Base-by-base conservation (phyloP, 2,888 invertebrate genomes). In the Catotricha subobsoleta region DNA sequence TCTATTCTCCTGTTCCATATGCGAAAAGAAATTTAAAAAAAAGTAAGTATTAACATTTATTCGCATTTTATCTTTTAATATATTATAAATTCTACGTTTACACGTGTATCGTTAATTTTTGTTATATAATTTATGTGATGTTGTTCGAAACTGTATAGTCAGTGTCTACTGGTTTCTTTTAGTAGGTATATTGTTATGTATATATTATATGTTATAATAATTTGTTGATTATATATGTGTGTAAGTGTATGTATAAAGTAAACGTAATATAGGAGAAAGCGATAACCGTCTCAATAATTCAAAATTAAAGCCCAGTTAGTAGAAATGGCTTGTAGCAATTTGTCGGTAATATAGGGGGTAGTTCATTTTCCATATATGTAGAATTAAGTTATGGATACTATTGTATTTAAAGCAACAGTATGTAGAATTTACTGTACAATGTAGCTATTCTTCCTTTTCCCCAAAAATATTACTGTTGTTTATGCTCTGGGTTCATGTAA, bases 31-130 rank as follows among this genome's bases (percentile, higher is more conserved):
- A 18, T 42, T 42, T 34, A 16, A 39, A 10, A 39, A 25, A 18
- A 42, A 34, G 42, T 42, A 27, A 42, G 42, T 38, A 8, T 21
- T n/a, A n/a, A n/a, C n/a, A n/a, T n/a, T n/a, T n/a, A n/a, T n/a
- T n/a, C n/a, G n/a, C n/a, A n/a, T n/a, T n/a, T n/a, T n/a, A n/a
- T n/a, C n/a, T n/a, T n/a, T n/a, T n/a, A n/a, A n/a, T n/a, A n/a
- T n/a, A n/a, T n/a, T n/a, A n/a, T n/a, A n/a, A n/a, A n/a, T n/a
- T n/a, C n/a, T n/a, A n/a, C n/a, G n/a, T n/a, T n/a, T n/a, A n/a
- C n/a, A n/a, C n/a, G n/a, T n/a, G n/a, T n/a, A n/a, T n/a, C n/a
- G n/a, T n/a, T n/a, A n/a, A n/a, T n/a, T n/a, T n/a, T n/a, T n/a
- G n/a, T n/a, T n/a, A n/a, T n/a, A n/a, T n/a, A n/a, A n/a, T n/a